phyloP scores from a whole-genome alignment of 1,140 invertebrate species.

The Cyphomyrmex costatus region DNA sequence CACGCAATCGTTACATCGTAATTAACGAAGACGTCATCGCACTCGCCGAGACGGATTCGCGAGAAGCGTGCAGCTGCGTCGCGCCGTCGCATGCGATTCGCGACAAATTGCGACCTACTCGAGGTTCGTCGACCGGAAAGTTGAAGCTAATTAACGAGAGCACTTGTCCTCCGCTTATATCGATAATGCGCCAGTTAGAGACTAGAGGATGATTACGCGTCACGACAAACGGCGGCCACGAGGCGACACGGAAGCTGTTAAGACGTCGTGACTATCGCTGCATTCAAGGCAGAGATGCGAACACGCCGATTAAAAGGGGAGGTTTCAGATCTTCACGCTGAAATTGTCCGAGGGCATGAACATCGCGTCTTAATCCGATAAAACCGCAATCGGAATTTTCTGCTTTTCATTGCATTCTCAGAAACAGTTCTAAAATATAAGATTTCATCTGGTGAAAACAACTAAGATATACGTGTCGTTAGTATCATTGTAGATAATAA shows the following conservation, averaged over 20 bases:
- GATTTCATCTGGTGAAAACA: neutral
- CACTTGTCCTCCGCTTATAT: slow-evolving; percentile 33
- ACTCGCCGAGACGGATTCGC: neutral
- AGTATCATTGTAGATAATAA: too few relatives aligned
- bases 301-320: slow-evolving; percentile 32
- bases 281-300: slow-evolving; percentile 6
- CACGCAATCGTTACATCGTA: neutral
- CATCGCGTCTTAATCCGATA: slow-evolving; percentile 3
- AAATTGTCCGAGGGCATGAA: slow-evolving; percentile 15
- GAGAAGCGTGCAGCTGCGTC: neutral
- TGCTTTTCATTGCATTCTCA: neutral
- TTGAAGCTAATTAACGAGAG: slow-evolving; percentile 40
- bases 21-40: slow-evolving; percentile 28
- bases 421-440: neutral
- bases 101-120: slow-evolving; percentile 27
- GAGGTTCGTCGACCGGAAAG: slow-evolving; percentile 49
- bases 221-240: neutral
- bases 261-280: slow-evolving; percentile 24
- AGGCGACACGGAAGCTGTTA: slow-evolving; percentile 17
- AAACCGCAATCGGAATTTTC: slow-evolving; percentile 15
- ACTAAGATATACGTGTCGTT: neutral
- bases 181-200: slow-evolving; percentile 31
- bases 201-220: slow-evolving; percentile 30
- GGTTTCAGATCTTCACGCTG: neutral
- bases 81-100: slow-evolving; percentile 21